A percentile compares a stretch with the other conserved stretches of the same genome.
phyloP scores from a whole-genome alignment of 1,140 invertebrate species.

The Drosophila quadrilineata region DNA sequence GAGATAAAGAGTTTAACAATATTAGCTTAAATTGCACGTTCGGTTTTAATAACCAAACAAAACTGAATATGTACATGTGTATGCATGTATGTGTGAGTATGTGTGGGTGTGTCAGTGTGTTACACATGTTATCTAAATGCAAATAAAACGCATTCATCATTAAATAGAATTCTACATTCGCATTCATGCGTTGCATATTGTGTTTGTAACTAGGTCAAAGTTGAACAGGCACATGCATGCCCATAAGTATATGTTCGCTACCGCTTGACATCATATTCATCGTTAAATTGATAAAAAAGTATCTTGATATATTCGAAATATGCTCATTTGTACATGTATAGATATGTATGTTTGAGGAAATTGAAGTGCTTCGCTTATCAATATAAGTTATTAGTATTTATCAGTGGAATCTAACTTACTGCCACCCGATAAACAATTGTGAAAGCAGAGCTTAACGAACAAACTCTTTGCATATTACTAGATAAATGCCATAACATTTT shows the following conservation, averaged over 20 bases:
- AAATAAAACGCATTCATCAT: conserved; percentile 26
- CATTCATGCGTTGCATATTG: conserved; percentile 26
- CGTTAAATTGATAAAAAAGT: background rate
- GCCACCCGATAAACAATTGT: too few relatives aligned
- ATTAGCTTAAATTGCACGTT: conserved; percentile 49
- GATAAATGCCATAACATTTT: too few relatives aligned
- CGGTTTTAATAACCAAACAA: conserved; percentile 7
- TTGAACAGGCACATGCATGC: conserved; percentile 11
- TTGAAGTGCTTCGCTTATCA: too few relatives aligned
- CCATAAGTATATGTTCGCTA: background rate
- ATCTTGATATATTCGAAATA: background rate
- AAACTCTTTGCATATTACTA: too few relatives aligned
- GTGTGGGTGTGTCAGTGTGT: background rate
- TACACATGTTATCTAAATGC: background rate
- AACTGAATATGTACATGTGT: background rate
- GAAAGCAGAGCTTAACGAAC: too few relatives aligned
- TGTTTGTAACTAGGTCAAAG: conserved; percentile 32
- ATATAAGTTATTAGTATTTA: too few relatives aligned
- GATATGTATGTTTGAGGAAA: background rate
- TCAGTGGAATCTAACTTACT: too few relatives aligned
- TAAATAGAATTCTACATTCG: conserved; percentile 1
- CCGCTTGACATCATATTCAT: background rate
- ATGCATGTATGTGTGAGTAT: conserved; percentile 5
- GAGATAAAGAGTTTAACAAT: conserved; percentile 41
- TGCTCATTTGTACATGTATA: background rate